phyloP scores from a whole-genome alignment of 2,888 invertebrate species.

The Drosophila kambysellisi region DNA sequence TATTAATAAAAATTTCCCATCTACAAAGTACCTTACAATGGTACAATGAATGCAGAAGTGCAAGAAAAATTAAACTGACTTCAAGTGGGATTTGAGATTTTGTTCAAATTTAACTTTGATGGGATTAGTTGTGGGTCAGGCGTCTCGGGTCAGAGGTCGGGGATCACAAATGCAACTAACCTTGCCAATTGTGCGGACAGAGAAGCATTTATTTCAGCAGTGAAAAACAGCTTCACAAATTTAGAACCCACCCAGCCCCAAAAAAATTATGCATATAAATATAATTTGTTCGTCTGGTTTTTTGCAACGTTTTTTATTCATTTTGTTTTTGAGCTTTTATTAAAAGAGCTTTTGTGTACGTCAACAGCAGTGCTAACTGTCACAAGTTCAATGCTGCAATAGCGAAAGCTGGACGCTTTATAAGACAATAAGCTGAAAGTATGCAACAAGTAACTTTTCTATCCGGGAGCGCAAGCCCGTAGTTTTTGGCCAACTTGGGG shows the following conservation, averaged over 20 bases:
- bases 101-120: slow-evolving; percentile 11
- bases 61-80: slow-evolving; percentile 12
- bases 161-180: background rate
- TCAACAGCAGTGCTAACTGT: background rate
- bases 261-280: background rate
- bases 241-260: background rate
- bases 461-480: too few relatives aligned
- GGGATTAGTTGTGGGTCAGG: slow-evolving; percentile 8
- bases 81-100: slow-evolving; percentile 26
- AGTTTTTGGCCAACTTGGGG: background rate
- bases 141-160: background rate
- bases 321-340: background rate
- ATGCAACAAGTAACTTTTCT: background rate
- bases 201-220: slow-evolving; percentile 8
- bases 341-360: background rate
- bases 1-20: background rate
- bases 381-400: slow-evolving; percentile 1
- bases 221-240: background rate
- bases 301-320: background rate
- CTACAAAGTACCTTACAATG: background rate
- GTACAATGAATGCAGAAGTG: slow-evolving; percentile 2
- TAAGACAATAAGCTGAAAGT: background rate
- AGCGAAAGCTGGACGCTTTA: background rate
- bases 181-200: slow-evolving; percentile 8
- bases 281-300: background rate